phyloP scores from a whole-genome alignment of 1,140 invertebrate species.

The Marisa cornuarietis region DNA sequence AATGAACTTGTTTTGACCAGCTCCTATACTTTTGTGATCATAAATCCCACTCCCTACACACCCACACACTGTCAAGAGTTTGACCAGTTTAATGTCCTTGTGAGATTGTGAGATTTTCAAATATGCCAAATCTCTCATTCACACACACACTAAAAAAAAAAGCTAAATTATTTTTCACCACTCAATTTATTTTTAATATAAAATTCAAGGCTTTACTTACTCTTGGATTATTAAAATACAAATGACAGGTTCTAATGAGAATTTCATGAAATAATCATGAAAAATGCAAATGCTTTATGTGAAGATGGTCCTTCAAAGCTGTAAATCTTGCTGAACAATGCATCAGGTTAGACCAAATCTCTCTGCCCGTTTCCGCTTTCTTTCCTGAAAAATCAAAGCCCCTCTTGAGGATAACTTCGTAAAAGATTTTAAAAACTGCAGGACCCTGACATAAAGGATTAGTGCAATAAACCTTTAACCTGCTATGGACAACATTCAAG shows the following conservation, averaged over 20 bases:
- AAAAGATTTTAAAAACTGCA: no score
- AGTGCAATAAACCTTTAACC: no score
- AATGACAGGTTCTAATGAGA: background rate
- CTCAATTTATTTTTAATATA: background rate
- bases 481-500: no score
- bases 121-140: no score
- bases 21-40: no score
- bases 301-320: background rate
- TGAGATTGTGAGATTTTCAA: no score
- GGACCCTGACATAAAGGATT: no score
- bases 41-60: no score
- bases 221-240: background rate
- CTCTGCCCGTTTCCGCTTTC: constrained; percentile 26
- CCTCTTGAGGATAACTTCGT: background rate
- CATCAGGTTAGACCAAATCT: constrained; percentile 21
- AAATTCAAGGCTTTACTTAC: background rate
- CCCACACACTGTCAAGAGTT: no score
- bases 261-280: background rate
- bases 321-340: background rate
- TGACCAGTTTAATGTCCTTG: no score
- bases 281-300: background rate
- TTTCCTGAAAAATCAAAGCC: constrained; percentile 1
- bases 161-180: background rate
- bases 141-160: no score
- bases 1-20: no score